Evolutionary conservation across 2,113 vertebrate species (phyloP).

Genomic region (Bambusicola thoracicus): DNA sequence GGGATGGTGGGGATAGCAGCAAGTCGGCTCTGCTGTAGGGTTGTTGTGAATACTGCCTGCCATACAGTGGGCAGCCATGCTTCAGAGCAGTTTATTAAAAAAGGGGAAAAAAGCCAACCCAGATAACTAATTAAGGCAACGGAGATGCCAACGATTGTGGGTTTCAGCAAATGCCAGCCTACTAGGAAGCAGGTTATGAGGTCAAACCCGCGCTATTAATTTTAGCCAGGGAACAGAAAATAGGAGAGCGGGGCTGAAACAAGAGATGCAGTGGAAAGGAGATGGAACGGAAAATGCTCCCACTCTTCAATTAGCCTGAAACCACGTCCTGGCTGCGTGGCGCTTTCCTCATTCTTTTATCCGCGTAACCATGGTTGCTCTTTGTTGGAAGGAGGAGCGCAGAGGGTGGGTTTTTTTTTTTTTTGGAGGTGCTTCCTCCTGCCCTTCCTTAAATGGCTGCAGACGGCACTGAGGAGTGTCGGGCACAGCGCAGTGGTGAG

Average conservation of each 20-base stretch:
- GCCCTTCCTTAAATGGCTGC: not conserved
- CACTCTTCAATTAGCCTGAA: not conserved
- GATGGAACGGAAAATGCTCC: not conserved
- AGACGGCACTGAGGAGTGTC: not conserved
- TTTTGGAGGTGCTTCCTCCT: not conserved
- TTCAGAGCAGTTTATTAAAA: not conserved
- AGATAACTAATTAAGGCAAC: constrained; percentile 50
- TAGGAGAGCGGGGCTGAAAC: not conserved
- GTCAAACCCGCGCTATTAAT: not conserved
- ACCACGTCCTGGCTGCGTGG: not conserved
- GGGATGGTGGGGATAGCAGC: not conserved
- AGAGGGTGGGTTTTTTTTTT: not conserved
- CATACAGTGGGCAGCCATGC: not conserved
- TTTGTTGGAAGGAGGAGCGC: rapidly evolving
- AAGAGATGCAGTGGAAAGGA: not conserved
- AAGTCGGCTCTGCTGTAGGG: not conserved
- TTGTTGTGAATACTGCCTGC: not conserved
- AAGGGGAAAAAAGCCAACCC: not conserved
- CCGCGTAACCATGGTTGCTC: constrained; percentile 14
- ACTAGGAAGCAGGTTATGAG: not conserved
- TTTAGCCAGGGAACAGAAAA: not conserved
- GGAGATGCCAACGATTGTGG: constrained; percentile 6
- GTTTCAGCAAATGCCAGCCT: not conserved
- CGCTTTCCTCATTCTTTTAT: not conserved
- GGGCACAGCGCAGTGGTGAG: not conserved